Base-by-base conservation (phyloP, 1,140 invertebrate species). In the Drosophila elegans region DNA sequence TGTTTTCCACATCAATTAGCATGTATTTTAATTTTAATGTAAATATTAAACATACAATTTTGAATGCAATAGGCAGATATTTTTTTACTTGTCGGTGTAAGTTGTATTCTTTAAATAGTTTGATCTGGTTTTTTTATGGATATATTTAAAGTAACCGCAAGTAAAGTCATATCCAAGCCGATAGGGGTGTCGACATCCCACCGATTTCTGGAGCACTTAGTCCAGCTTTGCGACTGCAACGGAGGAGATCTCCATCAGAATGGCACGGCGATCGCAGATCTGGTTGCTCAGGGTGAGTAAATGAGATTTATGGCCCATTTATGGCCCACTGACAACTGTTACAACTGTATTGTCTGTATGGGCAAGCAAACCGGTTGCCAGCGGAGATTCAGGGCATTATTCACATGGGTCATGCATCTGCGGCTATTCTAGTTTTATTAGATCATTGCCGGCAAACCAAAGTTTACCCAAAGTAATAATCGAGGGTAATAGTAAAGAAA, bases 321-420 rank as follows among this genome's bases (percentile, higher is more conserved):
- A 21, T 21, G 16, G 16, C 16, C 49, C 49, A 52, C 21, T 51
- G 0, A 21, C 16, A 21, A 21, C 16, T 21, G 16, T 21, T 16
- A 32, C n/a, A 34, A 34, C n/a, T 49, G n/a, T 32, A 34, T 7
- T 49, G n/a, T 32, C 29, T 13, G n/a, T 16, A 3, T 4, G 1
- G 48, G 48, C 29, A 34, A 51, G 34, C 48, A 51, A 52, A 52
- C 49, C 49, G 49, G 49, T 36, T 52, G 49, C 29, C 21, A 21
- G 10, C 6, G n/a, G 9, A 21, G n/a, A 5, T 1, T 3, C 11
- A 36, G 49, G 13, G 32, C 21, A 52, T 4, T 10, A 36, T 10
- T 36, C 13, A 52, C 36, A 52, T 52, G 6, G 49, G 49, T 36
- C 49, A 36, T 34, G 32, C 49, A 52, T 36, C 13, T 52, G 49